phyloP scores from a whole-genome alignment of 2,113 vertebrate species.

The Sinocyclocheilus maitianheensis region DNA sequence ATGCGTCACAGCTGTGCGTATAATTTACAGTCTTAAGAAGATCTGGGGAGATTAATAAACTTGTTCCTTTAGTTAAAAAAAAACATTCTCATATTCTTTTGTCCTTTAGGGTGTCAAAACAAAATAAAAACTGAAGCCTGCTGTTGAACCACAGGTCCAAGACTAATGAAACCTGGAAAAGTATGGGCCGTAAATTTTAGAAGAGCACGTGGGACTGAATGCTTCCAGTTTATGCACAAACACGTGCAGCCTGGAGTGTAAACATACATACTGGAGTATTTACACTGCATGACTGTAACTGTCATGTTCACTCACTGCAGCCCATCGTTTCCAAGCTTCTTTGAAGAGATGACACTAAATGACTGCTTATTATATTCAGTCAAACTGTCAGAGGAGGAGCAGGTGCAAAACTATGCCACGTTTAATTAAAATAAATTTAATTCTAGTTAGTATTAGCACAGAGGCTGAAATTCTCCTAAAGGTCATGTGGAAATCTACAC shows the following conservation, averaged over 20 bases:
- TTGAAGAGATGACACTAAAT: neutral
- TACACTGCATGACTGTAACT: neutral
- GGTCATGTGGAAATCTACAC: neutral
- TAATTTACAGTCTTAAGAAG: neutral
- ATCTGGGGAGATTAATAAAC: constrained; percentile 29
- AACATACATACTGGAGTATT: constrained; percentile 23
- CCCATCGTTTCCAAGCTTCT: neutral
- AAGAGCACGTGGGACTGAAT: neutral
- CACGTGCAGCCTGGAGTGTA: constrained; percentile 50
- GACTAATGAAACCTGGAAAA: constrained; percentile 41
- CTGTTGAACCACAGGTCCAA: constrained; percentile 9
- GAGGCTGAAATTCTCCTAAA: neutral
- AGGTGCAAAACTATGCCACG: neutral
- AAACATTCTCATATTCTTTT: constrained; percentile 22
- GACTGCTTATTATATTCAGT: neutral
- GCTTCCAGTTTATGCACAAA: constrained; percentile 26
- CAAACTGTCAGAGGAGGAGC: neutral
- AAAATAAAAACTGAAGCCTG: constrained; percentile 18
- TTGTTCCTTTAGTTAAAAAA: neutral
- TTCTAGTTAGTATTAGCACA: neutral
- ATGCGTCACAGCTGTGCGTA: neutral
- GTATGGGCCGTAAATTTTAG: constrained; percentile 41
- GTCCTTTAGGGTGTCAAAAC: constrained; percentile 18
- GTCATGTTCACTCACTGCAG: neutral
- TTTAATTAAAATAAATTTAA: neutral